Evolutionary conservation across 2,888 invertebrate species (phyloP), one percentile per base, ranked within the genome.

Genomic region (Oligia latruncula): DNA sequence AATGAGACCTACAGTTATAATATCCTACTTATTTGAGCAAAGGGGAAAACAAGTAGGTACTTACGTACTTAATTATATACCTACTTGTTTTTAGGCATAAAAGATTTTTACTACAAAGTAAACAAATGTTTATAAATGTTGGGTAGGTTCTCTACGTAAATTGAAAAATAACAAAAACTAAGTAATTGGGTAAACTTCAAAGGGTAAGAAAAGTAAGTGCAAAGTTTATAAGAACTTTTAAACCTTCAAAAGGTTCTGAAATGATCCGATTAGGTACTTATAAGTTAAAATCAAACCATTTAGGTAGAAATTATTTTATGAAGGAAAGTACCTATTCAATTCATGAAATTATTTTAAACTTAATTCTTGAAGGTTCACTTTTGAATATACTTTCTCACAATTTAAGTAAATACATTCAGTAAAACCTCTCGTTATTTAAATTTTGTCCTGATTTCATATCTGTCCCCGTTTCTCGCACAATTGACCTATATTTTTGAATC

Each of bases 391-490:
- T 43, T 67, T 11, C 17, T 71, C 15, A 52, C 23, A 20, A 81
- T 35, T n/a, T 81, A 55, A 78, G 17, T 52, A 5, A 40, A 80
- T 29, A 13, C 40, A 40, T 66, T 13, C 40, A 11, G 46, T 64
- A 46, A 46, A 65, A 46, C 46, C 55, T 82, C 23, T 17, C 1
- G 17, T 49, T 83, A 83, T 83, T 77, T 52, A 83, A 83, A 83
- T 77, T 43, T 78, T 23, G 62, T 52, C 67, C 74, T 64, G 35
- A 35, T 43, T 71, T 66, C 49, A 72, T 52, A 70, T 46, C 15
- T 73, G 64, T 70, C 43, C 49, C 55, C 70, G 15, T n/a, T 67
- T 79, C 58, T 64, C 46, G 23, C 15, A 40, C 52, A 71, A 55
- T n/a, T 71, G 52, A 66, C 80, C 80, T 65, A 74, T 71, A 80